phyloP scores from a whole-genome alignment of 2,888 invertebrate genomes.

The Acronicta psi region DNA sequence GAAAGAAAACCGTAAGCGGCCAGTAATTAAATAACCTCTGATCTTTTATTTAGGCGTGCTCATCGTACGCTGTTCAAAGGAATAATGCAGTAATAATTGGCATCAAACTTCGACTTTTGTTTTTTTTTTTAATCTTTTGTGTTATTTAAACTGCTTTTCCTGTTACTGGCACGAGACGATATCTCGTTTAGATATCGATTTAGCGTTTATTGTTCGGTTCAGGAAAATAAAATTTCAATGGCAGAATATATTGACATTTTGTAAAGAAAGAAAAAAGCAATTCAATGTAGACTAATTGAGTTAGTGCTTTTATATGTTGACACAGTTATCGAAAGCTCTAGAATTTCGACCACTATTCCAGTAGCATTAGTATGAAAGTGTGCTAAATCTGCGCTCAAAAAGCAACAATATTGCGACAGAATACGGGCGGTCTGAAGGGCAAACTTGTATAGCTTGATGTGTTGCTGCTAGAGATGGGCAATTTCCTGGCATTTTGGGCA shows the following conservation, averaged over 20 bases:
- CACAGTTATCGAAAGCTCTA: background rate
- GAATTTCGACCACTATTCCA: background rate
- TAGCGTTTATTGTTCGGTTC: background rate
- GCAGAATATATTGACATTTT: slow-evolving; percentile 9
- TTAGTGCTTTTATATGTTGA: background rate
- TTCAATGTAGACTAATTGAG: slow-evolving; percentile 1
- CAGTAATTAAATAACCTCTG: no score
- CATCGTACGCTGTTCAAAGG: no score
- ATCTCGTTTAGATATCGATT: background rate
- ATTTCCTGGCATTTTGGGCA: no score
- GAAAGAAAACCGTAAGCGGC: no score
- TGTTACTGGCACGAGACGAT: slow-evolving; percentile 10
- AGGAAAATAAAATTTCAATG: slow-evolving; percentile 10
- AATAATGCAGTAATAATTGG: no score
- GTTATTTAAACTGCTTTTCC: slow-evolving; percentile 22
- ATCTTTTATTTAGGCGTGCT: no score
- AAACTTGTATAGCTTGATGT: no score
- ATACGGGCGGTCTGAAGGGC: no score
- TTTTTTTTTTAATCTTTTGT: background rate
- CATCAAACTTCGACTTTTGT: background rate
- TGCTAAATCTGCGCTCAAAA: no score
- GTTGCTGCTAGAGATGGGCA: no score
- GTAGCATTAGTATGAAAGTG: background rate
- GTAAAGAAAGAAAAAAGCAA: background rate
- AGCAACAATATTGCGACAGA: no score